Evolutionary conservation across 2,888 invertebrate genomes (phyloP), one percentile per base, ranked within the genome.

Genomic region (Drosophila lacicola): DNA sequence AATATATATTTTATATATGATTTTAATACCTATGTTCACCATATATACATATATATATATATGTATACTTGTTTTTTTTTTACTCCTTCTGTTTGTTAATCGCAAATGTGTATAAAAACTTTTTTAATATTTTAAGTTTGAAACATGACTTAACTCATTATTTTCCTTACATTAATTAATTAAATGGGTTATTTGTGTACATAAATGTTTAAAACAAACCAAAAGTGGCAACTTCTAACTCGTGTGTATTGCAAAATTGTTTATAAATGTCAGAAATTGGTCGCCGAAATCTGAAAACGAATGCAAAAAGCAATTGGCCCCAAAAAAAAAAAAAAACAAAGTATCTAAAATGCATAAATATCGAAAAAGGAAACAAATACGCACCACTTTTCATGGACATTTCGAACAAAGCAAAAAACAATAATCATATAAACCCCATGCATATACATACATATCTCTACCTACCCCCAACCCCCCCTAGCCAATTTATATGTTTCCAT

Each of bases 141-240:
- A 61, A 55, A 61, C 69, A 64, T 57, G 64, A 60, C 64, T 74
- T 55, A 50, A 47, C 70, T 74, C 82, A 57, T 66, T 6, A 57
- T 68, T 69, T 57, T 74, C 19, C 47, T 62, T 62, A 62, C 47
- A 56, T 79, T 69, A 33, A 56, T 36, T 67, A 29, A 51, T 79
- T 74, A 55, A 80, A 79, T 83, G 84, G 74, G 81, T 82, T 80
- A 56, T 70, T 70, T 85, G 67, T 82, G 79, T 82, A 82, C 62
- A 85, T 82, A 74, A 70, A 55, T 74, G 79, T 77, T 54, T 42
- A 51, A 49, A 49, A 53, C 64, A 50, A 51, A 63, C 37, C n/a
- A 33, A 51, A 17, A 39, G 42, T 50, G 67, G 42, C 62, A 73
- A 71, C 36, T 42, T 49, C 53, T 41, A 66, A 74, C 49, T 62